Evolutionary conservation across 2,888 invertebrate genomes (phyloP), one percentile per base, ranked within the genome.

Genomic region (Gastracanthus pulcherrimus): DNA sequence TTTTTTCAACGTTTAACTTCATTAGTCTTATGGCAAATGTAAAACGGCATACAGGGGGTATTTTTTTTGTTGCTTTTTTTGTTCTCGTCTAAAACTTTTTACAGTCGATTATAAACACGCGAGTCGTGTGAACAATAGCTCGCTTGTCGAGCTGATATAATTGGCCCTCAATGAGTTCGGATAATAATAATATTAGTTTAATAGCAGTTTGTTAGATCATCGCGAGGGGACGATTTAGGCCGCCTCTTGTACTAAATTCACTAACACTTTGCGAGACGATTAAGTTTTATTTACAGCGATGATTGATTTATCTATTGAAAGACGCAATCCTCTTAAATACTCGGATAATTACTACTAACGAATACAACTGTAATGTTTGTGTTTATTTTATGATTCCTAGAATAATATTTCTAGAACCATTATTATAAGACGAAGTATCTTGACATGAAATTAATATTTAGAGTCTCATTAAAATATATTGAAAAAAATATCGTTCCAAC

Each of bases 91-190:
- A 41, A 31, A 64, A 31, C 69, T 81, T 76, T 81, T 76, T 76
- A 81, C 76, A 81, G 13, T 81, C 71, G 66, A 38, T 76, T 69
- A 75, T 16, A 45, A 76, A 58, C 66, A 55, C 34, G 71, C 26
- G 55, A 58, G 26, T 51, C 64, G 55, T 66, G 74, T 34, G 67
- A 80, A 80, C 67, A 67, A 34, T 67, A 67, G 72, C 66, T 38
- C 72, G 41, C 7, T 58, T 58, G 16, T n/a, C 41, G 76, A 76
- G 76, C 55, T 76, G 58, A 71, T 80, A 80, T 16, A 76, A 76
- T 81, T 81, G 81, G 81, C 81, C 81, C 76, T 81, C 81, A 66
- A 80, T 66, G 34, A 76, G 34, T 78, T 82, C 41, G 64, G 23
- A 72, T 77, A 26, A 51, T 69, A 71, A 70, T 67, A 16, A 76